Evolutionary conservation across 2,888 invertebrate genomes (phyloP).

Genomic region (Operophtera brumata): DNA sequence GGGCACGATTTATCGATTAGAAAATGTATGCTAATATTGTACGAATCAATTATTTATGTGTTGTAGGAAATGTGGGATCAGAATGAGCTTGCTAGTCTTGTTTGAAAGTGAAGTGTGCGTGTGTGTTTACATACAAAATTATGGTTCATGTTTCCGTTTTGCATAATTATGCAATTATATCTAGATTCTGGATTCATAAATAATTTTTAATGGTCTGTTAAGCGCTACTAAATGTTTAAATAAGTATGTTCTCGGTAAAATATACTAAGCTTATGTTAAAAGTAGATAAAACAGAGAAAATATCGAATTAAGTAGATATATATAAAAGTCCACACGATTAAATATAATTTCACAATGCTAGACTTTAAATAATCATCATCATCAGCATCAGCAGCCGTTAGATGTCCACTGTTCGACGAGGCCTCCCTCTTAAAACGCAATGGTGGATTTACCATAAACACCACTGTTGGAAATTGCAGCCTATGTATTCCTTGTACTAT

Average conservation of each 20-base stretch:
- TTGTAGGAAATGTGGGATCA: constrained; percentile 44
- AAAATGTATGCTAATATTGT: constrained; percentile 63
- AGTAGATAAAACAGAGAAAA: too few relatives aligned
- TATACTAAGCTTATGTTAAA: not conserved
- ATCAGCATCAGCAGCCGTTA: too few relatives aligned
- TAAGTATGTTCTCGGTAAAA: not conserved
- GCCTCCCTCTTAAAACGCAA: too few relatives aligned
- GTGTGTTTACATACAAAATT: constrained; percentile 16
- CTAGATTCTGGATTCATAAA: constrained; percentile 11
- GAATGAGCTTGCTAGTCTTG: constrained; percentile 46
- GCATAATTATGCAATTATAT: constrained; percentile 22
- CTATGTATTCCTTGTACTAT: too few relatives aligned
- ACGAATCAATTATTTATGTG: constrained; percentile 57
- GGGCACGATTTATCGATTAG: constrained; percentile 66
- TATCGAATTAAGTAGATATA: too few relatives aligned
- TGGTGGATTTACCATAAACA: too few relatives aligned
- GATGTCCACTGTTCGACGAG: too few relatives aligned
- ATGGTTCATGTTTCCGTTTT: constrained; percentile 19
- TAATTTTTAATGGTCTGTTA: constrained; percentile 21
- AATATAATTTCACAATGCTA: too few relatives aligned
- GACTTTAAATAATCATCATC: too few relatives aligned
- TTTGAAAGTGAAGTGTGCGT: constrained; percentile 31
- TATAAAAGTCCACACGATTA: too few relatives aligned
- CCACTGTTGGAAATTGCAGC: too few relatives aligned
- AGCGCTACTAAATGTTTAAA: not conserved